Evolutionary conservation across 1,140 invertebrate species (phyloP).

Genomic region (Micrasema longulum): DNA sequence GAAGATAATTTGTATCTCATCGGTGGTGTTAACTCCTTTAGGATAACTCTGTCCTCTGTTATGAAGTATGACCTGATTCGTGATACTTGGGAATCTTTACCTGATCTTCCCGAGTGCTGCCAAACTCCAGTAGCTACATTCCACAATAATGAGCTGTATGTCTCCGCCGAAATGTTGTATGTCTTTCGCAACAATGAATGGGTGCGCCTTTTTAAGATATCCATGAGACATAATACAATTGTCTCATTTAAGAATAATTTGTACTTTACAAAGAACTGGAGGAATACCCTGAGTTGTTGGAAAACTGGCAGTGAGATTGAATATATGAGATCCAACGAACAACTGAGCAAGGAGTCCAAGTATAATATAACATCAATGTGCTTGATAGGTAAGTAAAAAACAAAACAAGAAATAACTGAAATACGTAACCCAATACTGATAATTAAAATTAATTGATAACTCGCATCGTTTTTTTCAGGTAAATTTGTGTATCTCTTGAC

Average conservation of each 20-base stretch:
- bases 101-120: constrained; percentile 43
- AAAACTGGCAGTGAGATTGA: constrained; percentile 22
- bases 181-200: constrained; percentile 45
- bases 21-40: constrained; percentile 45
- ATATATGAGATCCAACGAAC: constrained; percentile 32
- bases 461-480: constrained; percentile 47
- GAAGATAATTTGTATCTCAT: constrained; percentile 46
- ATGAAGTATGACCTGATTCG: constrained; percentile 37
- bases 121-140: constrained; percentile 41
- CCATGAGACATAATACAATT: constrained; percentile 39
- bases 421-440: too few relatives aligned
- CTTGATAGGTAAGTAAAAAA: constrained; percentile 28
- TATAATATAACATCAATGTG: constrained; percentile 34
- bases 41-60: constrained; percentile 36
- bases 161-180: constrained; percentile 45
- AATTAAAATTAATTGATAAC: too few relatives aligned
- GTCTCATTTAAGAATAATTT: constrained; percentile 42
- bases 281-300: neutral
- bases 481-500: constrained; percentile 46
- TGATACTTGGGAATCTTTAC: constrained; percentile 41
- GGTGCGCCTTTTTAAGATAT: constrained; percentile 34
- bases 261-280: constrained; percentile 46
- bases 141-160: constrained; percentile 48
- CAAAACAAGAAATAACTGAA: too few relatives aligned
- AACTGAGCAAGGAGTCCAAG: constrained; percentile 31